These are phyloP conservation scores for Pyrrhura leucotis DNA, from an alignment of 2,797 vertebrate species.

Conservation along the genomic window DNA sequence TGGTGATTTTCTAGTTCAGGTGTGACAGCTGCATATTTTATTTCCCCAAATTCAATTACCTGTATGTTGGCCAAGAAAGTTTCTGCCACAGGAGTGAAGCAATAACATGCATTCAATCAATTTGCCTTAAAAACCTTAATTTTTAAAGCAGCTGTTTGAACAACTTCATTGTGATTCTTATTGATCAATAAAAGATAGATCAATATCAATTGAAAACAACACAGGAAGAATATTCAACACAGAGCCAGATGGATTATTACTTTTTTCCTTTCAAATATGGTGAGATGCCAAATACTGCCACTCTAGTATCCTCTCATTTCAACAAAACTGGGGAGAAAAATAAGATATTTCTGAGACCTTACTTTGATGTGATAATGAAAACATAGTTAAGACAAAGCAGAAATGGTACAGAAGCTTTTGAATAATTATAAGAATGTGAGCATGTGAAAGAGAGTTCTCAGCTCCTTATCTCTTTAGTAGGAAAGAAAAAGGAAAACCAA, in stretches of 20 bases:
- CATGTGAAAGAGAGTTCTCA: not conserved
- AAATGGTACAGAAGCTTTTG: not conserved
- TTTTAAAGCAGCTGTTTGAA: not conserved
- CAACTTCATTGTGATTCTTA: not conserved
- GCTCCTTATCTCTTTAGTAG: not conserved
- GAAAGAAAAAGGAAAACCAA: not conserved
- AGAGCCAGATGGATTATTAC: not conserved
- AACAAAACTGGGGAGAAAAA: not conserved
- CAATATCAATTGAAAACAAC: not conserved
- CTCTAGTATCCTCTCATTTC: not conserved
- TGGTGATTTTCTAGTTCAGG: not conserved
- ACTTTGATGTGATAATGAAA: not conserved
- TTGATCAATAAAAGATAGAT: not conserved
- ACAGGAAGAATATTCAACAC: not conserved
- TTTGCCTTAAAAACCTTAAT: not conserved
- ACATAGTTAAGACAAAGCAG: not conserved
- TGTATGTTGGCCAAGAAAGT: not conserved
- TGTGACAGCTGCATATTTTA: not conserved
- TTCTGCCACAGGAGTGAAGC: not conserved
- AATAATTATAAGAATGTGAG: not conserved
- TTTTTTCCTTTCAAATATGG: not conserved
- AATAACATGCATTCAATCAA: not conserved
- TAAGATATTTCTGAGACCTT: not conserved
- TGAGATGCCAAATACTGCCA: not conserved
- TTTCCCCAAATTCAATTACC: not conserved